phyloP scores from a whole-genome alignment of 2,113 vertebrate genomes.

The Hippocampus mohnikei region DNA sequence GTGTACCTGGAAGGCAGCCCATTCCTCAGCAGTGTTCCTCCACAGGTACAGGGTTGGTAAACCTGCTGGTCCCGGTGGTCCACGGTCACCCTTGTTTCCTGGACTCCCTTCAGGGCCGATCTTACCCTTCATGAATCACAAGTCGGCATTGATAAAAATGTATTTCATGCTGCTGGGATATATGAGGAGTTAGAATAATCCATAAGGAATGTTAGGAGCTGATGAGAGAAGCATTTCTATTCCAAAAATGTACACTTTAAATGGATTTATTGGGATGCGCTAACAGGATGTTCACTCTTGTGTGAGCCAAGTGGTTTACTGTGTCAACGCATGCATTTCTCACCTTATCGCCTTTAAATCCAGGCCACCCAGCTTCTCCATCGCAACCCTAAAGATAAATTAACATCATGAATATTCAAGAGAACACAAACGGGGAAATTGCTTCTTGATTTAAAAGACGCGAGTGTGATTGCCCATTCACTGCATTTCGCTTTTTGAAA shows the following conservation, averaged over 20 bases:
- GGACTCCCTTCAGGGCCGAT: constrained; percentile 67
- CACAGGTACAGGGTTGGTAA: constrained; percentile 79
- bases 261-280: not conserved
- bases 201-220: not conserved
- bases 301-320: not conserved
- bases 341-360: constrained; percentile 85
- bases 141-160: not conserved
- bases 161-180: not conserved
- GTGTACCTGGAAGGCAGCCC: constrained; percentile 78
- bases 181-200: not conserved
- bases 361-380: constrained; percentile 73
- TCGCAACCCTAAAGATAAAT: constrained; percentile 73
- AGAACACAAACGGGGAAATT: no score
- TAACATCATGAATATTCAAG: constrained; percentile 2
- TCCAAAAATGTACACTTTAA: not conserved
- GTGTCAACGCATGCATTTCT: constrained; percentile 26
- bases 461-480: no score
- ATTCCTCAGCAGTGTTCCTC: constrained; percentile 83
- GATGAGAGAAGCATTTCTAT: not conserved
- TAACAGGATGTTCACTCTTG: not conserved
- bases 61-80: constrained; percentile 74
- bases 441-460: no score
- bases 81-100: constrained; percentile 67
- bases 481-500: no score
- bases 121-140: constrained; percentile 66